These are phyloP conservation scores for Agonopterix alstromeriana DNA, from an alignment of 2,888 invertebrate species.

Conservation along the genomic window DNA sequence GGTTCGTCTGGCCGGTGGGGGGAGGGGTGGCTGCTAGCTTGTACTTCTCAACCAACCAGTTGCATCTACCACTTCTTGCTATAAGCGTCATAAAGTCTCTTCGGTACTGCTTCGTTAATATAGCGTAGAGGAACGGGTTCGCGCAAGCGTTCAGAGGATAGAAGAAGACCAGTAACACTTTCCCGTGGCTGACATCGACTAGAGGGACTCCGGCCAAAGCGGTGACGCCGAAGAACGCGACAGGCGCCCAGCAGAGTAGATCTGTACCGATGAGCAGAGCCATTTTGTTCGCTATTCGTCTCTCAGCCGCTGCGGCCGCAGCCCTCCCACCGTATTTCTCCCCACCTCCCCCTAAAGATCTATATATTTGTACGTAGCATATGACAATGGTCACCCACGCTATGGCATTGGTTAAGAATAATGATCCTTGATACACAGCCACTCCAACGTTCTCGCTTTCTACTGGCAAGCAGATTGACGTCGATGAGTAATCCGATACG, in stretches of 20 bases:
- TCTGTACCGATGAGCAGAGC: conserved; percentile 92
- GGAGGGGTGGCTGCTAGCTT: conserved; percentile 61
- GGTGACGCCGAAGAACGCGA: conserved; percentile 91
- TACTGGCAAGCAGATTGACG: conserved; percentile 92
- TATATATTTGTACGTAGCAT: conserved; percentile 91
- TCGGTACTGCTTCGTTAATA: conserved; percentile 91
- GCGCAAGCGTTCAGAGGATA: conserved; percentile 95
- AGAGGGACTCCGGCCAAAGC: conserved; percentile 90
- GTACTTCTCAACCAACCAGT: conserved; percentile 58
- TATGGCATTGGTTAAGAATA: conserved; percentile 85
- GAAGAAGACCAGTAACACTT: conserved; percentile 91
- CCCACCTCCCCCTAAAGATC: conserved; percentile 84
- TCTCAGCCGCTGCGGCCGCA: conserved; percentile 80
- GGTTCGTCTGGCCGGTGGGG: conserved; percentile 60
- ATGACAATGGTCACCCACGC: conserved; percentile 90
- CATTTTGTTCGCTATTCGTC: conserved; percentile 92
- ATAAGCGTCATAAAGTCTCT: conserved; percentile 83
- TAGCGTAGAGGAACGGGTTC: conserved; percentile 94
- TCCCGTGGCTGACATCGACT: conserved; percentile 88
- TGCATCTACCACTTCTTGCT: conserved; percentile 76
- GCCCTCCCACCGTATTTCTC: conserved; percentile 79
- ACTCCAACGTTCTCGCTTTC: conserved; percentile 83
- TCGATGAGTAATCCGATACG: conserved; percentile 91
- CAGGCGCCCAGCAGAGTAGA: conserved; percentile 90
- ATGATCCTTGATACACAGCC: conserved; percentile 82